These are phyloP conservation scores for Lepidocyrtinus sp. DNA, from an alignment of 2,888 invertebrate species.

Conservation along the genomic window DNA sequence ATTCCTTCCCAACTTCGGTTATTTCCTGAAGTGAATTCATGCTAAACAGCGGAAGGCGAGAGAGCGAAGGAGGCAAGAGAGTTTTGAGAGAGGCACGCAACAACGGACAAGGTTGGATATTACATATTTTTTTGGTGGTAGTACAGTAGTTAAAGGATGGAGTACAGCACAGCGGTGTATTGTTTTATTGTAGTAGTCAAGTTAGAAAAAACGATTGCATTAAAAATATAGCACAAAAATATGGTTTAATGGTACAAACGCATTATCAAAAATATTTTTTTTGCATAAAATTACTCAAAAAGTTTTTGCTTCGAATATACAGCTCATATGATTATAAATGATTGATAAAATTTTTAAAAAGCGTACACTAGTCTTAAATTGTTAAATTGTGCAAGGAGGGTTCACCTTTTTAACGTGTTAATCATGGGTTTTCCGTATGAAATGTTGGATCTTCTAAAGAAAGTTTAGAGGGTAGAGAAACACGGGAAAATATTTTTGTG, in stretches of 20 bases:
- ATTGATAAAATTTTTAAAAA: neutral
- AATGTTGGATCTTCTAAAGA: slow-evolving; percentile 45
- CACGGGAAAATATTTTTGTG: slow-evolving; percentile 14
- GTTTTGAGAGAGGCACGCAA: slow-evolving; percentile 18
- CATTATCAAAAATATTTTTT: slow-evolving; percentile 35
- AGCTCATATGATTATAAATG: neutral
- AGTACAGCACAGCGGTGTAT: slow-evolving; percentile 30
- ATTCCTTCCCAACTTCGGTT: slow-evolving; percentile 68
- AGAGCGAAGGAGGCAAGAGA: slow-evolving; percentile 49
- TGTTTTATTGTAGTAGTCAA: slow-evolving; percentile 51
- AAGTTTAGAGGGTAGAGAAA: slow-evolving; percentile 27
- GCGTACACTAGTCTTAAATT: neutral
- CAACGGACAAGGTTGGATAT: slow-evolving; percentile 31
- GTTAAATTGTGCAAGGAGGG: slow-evolving; percentile 41
- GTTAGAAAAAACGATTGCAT: slow-evolving; percentile 50
- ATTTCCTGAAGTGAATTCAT: slow-evolving; percentile 70
- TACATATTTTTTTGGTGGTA: slow-evolving; percentile 26
- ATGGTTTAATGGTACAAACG: slow-evolving; percentile 10
- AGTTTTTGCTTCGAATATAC: no score
- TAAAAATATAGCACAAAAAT: slow-evolving; percentile 37
- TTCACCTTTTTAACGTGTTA: slow-evolving; percentile 58
- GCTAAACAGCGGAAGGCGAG: slow-evolving; percentile 57
- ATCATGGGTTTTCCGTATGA: slow-evolving; percentile 56
- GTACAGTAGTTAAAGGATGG: slow-evolving; percentile 40
- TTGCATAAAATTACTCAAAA: slow-evolving; percentile 24